Percentiles rank a stretch among this genome's conserved stretches.
Evolutionary conservation across 2,888 invertebrate species (phyloP).

Genomic region (Esperia sulphurella): DNA sequence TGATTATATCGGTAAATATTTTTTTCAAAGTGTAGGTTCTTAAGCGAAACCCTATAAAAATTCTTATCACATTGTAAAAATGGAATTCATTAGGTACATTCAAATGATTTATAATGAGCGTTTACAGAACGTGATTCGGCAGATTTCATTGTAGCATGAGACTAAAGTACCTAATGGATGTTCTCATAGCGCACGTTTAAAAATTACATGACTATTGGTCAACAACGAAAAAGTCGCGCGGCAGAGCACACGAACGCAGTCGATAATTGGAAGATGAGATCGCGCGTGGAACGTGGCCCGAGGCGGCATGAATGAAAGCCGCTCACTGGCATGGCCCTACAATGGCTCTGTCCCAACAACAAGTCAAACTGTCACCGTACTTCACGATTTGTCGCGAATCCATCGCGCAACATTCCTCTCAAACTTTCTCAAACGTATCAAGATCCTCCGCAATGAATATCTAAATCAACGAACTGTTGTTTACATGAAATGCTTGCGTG

Average conservation of each 20-base stretch:
- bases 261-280: slow-evolving; percentile 77
- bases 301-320: slow-evolving; percentile 78
- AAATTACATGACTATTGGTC: slow-evolving; percentile 43
- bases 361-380: slow-evolving; percentile 35
- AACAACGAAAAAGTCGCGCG: slow-evolving; percentile 67
- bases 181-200: slow-evolving; percentile 11
- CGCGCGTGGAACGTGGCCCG: slow-evolving; percentile 70
- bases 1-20: no score
- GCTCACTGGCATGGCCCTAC: slow-evolving; percentile 64
- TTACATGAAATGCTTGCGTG: slow-evolving; percentile 31
- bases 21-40: no score
- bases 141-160: not conserved
- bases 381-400: slow-evolving; percentile 18
- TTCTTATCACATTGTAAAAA: no score
- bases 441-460: slow-evolving; percentile 31
- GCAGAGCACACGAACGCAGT: slow-evolving; percentile 52
- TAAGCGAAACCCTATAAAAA: no score
- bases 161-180: not conserved
- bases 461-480: slow-evolving; percentile 13
- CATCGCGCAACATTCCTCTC: slow-evolving; percentile 29
- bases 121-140: no score
- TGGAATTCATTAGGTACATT: no score
- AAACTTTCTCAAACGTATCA: not conserved
- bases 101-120: no score
- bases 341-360: slow-evolving; percentile 36